Evolutionary conservation across 2,797 vertebrate species (phyloP), one percentile per base, ranked within the genome.

Genomic region (Halcyon smyrnensis): DNA sequence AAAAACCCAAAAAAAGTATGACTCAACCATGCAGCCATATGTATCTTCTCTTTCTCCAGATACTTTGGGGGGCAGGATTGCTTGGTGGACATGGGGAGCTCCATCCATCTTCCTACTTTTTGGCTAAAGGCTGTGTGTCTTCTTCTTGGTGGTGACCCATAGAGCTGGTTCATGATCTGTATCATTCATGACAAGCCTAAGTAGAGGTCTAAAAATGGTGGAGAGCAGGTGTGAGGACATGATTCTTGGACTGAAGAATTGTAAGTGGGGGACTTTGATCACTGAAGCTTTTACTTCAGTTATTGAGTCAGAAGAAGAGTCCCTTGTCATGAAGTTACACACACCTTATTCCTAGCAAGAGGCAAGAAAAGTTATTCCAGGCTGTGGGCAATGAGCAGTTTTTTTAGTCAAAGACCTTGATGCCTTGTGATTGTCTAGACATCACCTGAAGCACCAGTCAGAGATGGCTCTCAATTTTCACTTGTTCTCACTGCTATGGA

Each of bases 261-360:
- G 60, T 63, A 59, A 67, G 64, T 0, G 0, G 60, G 82, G 68
- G 45, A 87, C 79, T 74, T 90, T 65, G 57, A 85, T 81, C 71
- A 80, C 46, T 41, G 25, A 79, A 92, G 56, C 0, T 64, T 95
- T 71, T 80, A 46, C 71, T 71, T 94, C 79, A 80, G 53, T 23
- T 48, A 43, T 24, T 97, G 93, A 95, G 87, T 95, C 96, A 96
- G 53, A 83, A 62, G 60, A 95, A 95, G 96, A 95, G 64, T 94
- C 85, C 71, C 89, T 81, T 8, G 4, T 78, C 75, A 57, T 54
- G 53, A 80, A 93, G 48, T 94, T 93, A 95, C 91, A 75, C 84
- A 89, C 53, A 60, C 11, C 67, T 95, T 84, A 90, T 97, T 96
- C 80, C 87, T 78, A 82, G 79, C 76, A 91, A 50, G 39, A 85